Conservation (phyloP, 2,797 vertebrate genomes). For the Phataginus tricuspis region DNA sequence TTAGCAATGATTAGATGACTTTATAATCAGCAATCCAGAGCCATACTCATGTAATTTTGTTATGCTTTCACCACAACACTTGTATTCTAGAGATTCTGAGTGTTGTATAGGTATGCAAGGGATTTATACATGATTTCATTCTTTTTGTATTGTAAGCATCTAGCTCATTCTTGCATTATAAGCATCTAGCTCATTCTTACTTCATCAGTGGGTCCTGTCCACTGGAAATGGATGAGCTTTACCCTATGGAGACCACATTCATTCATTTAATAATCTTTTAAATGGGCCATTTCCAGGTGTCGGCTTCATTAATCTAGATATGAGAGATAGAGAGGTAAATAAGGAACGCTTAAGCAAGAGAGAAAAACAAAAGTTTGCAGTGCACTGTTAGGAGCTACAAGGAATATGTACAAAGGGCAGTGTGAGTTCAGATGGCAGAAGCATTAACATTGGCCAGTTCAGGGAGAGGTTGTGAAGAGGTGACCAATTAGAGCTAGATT, state of each 20-base stretch:
- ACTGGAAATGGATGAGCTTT: background rate
- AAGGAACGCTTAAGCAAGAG: background rate
- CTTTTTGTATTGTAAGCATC: background rate
- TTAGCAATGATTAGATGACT: slow-evolving; percentile 36
- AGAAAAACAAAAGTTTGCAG: background rate
- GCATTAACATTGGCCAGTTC: background rate
- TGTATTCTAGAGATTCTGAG: background rate
- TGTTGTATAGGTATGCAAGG: background rate
- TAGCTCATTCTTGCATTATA: background rate
- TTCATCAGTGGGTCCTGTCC: background rate
- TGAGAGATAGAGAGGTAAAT: background rate
- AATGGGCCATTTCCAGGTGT: background rate
- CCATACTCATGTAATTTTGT: background rate
- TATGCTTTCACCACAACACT: background rate
- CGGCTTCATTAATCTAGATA: background rate
- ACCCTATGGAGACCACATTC: background rate
- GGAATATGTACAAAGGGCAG: background rate
- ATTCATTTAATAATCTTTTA: background rate
- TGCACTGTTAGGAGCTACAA: background rate
- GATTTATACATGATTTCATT: background rate
- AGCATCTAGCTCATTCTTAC: background rate
- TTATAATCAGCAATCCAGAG: background rate
- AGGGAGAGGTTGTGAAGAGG: background rate
- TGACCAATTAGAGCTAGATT: background rate
- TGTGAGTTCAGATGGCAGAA: background rate